These are phyloP conservation scores for Caenorhabditis sp. DNA, from an alignment of 2,888 invertebrate genomes.

Conservation along the genomic window DNA sequence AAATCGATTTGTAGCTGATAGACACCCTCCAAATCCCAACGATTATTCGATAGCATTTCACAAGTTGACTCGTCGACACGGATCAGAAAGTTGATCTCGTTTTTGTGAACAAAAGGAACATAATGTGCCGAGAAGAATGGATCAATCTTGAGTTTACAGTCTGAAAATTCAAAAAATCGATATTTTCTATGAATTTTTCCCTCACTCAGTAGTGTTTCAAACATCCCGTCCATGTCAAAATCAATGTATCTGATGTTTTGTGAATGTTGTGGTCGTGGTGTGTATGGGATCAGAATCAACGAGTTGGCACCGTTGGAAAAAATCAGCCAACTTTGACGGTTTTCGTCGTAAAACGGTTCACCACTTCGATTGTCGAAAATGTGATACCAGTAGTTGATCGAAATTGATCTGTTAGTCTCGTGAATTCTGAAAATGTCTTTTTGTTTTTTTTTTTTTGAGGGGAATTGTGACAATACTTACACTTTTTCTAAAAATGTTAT, in stretches of 20 bases:
- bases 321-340: conserved; percentile 22
- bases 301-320: conserved; percentile 32
- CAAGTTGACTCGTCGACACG: not conserved
- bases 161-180: conserved; percentile 11
- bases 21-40: not conserved
- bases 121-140: conserved; percentile 30
- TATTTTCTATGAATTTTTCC: not conserved
- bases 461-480: too few relatives aligned
- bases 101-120: conserved; percentile 23
- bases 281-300: conserved; percentile 24
- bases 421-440: conserved; percentile 14
- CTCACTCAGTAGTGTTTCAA: not conserved
- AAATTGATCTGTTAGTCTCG: conserved; percentile 16
- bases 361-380: conserved; percentile 36
- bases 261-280: conserved; percentile 7
- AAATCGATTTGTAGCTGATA: conserved; percentile 24
- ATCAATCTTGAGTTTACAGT: conserved; percentile 14
- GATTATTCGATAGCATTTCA: not conserved
- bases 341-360: conserved; percentile 30
- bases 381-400: conserved; percentile 31
- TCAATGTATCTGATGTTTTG: conserved; percentile 12
- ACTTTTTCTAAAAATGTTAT: not conserved
- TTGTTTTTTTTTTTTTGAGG: too few relatives aligned
- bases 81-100: conserved; percentile 29
- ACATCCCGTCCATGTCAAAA: conserved; percentile 24